Base-by-base conservation (phyloP, 2,113 vertebrate genomes). In the Proteles cristata region DNA sequence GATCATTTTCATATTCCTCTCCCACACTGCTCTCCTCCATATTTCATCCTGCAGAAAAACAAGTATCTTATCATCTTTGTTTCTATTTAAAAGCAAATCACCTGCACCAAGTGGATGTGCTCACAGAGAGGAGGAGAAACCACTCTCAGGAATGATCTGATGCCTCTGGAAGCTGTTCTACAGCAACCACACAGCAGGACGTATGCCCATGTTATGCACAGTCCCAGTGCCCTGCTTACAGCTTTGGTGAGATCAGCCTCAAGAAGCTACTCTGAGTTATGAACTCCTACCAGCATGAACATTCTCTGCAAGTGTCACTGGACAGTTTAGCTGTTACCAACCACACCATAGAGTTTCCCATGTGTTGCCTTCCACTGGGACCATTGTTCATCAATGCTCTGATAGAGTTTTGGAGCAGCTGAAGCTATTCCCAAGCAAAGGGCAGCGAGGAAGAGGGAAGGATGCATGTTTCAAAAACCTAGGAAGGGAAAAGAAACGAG, bases 361-460 rank as follows among this genome's bases (percentile, higher is more conserved):
- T 99, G 99, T 98, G 98, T 99, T 65, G 93, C 97, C 97, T 99
- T 99, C 99, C 99, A 99, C 61, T 98, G 93, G 7, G 98, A 11
- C 99, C 99, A 99, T 55, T 99, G 99, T 0, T 94, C 65, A 2
- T 99, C 98, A 97, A 99, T 97, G 12, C 98, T 98, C 0, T 96
- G 95, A 97, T 99, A 99, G 26, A 95, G 14, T 1, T 86, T 95
- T 11, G 99, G 99, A 11, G 99, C 98, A 0, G 99, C 99, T 16
- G 98, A 97, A 33, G 88, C 88, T 35, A 74, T 39, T 1, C 95
- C 99, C 4, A 99, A 8, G 93, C 98, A 99, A 45, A 99, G 65
- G 0, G 94, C 95, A 81, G 98, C 93, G 21, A 98, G 2, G 19
- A 97, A 23, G 16, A 98, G 55, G 11, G 61, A 92, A 1, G 50